Conservation (phyloP, 2,888 invertebrate genomes). For the Creontiades dilutus region DNA sequence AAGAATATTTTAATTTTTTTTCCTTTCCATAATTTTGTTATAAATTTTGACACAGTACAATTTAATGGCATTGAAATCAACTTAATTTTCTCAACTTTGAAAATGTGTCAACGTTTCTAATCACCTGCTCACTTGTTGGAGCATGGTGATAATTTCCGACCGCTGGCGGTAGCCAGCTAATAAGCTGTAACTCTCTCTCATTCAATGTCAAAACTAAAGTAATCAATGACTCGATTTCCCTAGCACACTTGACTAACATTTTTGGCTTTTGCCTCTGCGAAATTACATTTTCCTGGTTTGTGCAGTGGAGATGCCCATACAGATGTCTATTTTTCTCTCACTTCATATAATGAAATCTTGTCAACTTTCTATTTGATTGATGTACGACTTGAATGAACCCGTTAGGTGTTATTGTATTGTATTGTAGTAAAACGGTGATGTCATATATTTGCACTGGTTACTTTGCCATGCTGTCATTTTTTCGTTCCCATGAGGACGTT, state of each 20-base stretch:
- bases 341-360: too few relatives aligned
- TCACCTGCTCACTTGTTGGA: not conserved
- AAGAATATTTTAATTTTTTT: not conserved
- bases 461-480: not conserved
- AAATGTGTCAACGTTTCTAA: not conserved
- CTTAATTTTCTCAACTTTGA: not conserved
- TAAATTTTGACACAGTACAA: not conserved
- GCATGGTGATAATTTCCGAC: not conserved
- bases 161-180: not conserved
- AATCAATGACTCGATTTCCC: too few relatives aligned
- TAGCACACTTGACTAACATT: too few relatives aligned
- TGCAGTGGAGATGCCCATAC: constrained; percentile 24
- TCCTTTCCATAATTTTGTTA: not conserved
- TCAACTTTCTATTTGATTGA: too few relatives aligned
- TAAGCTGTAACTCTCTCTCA: not conserved
- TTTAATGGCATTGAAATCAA: not conserved
- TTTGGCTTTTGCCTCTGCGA: constrained; percentile 4
- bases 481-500: constrained; percentile 4
- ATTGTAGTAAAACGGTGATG: too few relatives aligned
- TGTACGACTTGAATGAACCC: too few relatives aligned
- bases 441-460: not conserved
- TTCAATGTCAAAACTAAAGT: not conserved
- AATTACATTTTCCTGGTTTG: constrained; percentile 21
- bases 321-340: not conserved
- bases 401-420: too few relatives aligned